These are phyloP conservation scores for Oryzaephilus surinamensis DNA, from an alignment of 1,140 invertebrate genomes.

Conservation along the genomic window DNA sequence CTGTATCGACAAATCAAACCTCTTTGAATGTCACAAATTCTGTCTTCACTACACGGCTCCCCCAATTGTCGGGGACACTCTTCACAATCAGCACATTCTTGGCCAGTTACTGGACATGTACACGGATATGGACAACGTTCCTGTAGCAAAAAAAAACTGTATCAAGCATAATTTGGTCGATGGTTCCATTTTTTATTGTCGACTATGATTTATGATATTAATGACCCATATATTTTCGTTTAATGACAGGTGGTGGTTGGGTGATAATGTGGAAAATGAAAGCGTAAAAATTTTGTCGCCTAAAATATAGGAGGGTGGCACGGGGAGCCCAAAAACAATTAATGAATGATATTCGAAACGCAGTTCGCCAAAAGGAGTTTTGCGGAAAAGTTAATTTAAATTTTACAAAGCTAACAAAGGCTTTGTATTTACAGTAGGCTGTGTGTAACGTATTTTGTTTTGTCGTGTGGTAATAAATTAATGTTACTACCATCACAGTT, in stretches of 20 bases:
- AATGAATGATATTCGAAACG: too few species aligned
- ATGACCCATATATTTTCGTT: conserved; percentile 1
- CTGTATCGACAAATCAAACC: conserved; percentile 25
- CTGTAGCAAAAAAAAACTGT: conserved; percentile 17
- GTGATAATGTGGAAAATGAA: neutral
- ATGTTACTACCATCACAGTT: too few species aligned
- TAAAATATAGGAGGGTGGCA: neutral
- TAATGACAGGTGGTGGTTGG: neutral
- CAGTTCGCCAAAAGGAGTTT: too few species aligned
- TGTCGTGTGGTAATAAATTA: too few species aligned
- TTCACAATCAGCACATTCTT: conserved; percentile 27
- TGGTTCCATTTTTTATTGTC: too few species aligned
- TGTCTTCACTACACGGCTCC: conserved; percentile 27
- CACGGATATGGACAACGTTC: conserved; percentile 29
- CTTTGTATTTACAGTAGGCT: too few species aligned
- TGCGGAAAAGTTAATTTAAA: too few species aligned
- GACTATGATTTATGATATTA: neutral
- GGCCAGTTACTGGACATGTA: conserved; percentile 22
- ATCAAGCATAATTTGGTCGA: too few species aligned
- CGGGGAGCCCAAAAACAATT: too few species aligned
- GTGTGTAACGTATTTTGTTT: too few species aligned
- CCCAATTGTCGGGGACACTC: conserved; percentile 29
- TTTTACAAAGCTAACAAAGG: too few species aligned
- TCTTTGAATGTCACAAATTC: conserved; percentile 22
- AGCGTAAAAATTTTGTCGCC: conserved; percentile 3